A percentile compares a stretch with the other conserved stretches of the same genome.
Conservation (phyloP, 1,140 invertebrate genomes). For the Elysia chlorotica region DNA sequence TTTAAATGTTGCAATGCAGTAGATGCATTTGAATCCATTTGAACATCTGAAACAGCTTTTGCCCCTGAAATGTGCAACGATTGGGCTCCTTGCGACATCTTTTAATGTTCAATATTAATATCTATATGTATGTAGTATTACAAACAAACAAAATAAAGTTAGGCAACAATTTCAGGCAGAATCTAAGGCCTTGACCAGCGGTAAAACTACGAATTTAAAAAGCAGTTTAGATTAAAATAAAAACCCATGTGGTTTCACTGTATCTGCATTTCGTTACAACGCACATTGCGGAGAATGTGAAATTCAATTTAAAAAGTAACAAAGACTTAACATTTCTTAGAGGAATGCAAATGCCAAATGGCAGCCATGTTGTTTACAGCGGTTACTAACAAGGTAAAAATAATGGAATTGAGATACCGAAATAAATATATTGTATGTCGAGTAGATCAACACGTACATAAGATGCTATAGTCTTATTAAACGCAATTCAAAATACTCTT, state of each 20-base stretch:
- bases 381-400: background rate
- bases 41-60: constrained; percentile 7
- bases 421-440: too few relatives aligned
- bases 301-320: too few relatives aligned
- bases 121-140: background rate
- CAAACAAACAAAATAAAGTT: background rate
- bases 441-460: too few relatives aligned
- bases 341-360: background rate
- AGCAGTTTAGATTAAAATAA: too few relatives aligned
- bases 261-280: too few relatives aligned
- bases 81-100: constrained; percentile 11
- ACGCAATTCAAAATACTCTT: too few relatives aligned
- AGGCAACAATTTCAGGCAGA: background rate
- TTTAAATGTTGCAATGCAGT: constrained; percentile 28
- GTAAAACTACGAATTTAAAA: too few relatives aligned
- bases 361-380: constrained; percentile 8
- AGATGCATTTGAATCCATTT: constrained; percentile 22
- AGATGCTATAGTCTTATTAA: too few relatives aligned
- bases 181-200: too few relatives aligned
- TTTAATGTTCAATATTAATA: background rate
- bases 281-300: too few relatives aligned
- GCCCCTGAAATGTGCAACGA: constrained; percentile 2
- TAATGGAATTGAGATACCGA: too few relatives aligned
- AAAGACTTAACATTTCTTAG: background rate
- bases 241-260: too few relatives aligned